Base-by-base conservation (phyloP, 2,888 invertebrate genomes). In the Ectropis crepuscularia region DNA sequence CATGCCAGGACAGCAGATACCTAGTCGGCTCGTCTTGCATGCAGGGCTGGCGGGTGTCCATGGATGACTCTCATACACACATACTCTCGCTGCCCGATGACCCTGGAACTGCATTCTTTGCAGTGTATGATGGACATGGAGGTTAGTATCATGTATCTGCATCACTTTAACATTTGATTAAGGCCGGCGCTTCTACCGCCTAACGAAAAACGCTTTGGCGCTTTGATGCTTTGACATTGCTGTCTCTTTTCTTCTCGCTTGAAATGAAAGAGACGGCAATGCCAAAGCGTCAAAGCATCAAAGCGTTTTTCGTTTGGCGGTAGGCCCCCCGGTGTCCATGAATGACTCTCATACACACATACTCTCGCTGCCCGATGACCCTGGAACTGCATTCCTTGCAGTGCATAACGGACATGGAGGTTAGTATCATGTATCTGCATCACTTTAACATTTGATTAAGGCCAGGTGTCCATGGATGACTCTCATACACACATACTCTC, bases 1-100 rank as follows among this genome's bases (percentile, higher is more conserved):
- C 95, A 86, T 96, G 97, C 78, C 95, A 96, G 84, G 96, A 97
- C 84, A 88, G 94, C 38, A 91, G 94, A 6, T 95, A 91, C 78
- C 86, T 93, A 6, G 98, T 99, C 6, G 99, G 98, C n/a, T 98
- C 98, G 0, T 98, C 98, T 16, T 98, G 98, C 83, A 99, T 99
- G 99, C 99, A 99, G 90, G 99, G 99, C 86, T 99, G 99, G 99
- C 93, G 99, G 69, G 96, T 99, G 62, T 98, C 98, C 73, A 99
- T 99, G 99, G 99, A 99, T 92, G 99, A 99, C 90, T 97, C 98
- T 0, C 99, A 99, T 86, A 98, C 99, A 53, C 98, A 99, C 79
- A 96, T 99, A 74, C 92, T 99, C 11, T 96, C 98, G 0, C 86
- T 98, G 71, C 98, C 98, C 2, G 98, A 98, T 81, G 99, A 99